These are phyloP conservation scores for Carabus problematicus DNA, from an alignment of 2,888 invertebrate species.

Conservation along the genomic window DNA sequence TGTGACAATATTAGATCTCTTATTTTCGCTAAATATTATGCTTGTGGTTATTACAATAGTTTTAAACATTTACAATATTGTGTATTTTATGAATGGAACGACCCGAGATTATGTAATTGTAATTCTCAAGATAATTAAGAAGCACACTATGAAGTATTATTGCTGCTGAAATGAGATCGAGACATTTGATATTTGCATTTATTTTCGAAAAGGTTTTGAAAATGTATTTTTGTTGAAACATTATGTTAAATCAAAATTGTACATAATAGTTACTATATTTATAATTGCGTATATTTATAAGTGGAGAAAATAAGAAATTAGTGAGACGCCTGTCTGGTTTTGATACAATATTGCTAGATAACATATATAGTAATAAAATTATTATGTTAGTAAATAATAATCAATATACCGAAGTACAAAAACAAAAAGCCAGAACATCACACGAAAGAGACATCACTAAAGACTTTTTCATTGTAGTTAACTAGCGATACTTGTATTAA, in stretches of 20 bases:
- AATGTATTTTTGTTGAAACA: slow-evolving; percentile 22
- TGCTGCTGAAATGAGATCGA: neutral
- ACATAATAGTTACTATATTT: slow-evolving; percentile 37
- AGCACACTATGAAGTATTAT: neutral
- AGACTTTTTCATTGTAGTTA: slow-evolving; percentile 23
- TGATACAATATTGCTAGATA: slow-evolving; percentile 37
- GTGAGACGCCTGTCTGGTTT: slow-evolving; percentile 37
- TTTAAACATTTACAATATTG: too few relatives aligned
- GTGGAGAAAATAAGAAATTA: slow-evolving; percentile 31
- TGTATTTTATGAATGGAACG: too few relatives aligned
- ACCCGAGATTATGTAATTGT: neutral
- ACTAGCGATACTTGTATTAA: slow-evolving; percentile 37
- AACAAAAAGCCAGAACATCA: slow-evolving; percentile 32
- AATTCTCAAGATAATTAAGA: neutral
- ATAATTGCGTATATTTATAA: slow-evolving; percentile 37
- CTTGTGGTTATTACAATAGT: slow-evolving; percentile 25
- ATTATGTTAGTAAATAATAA: slow-evolving; percentile 2
- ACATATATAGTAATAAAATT: slow-evolving; percentile 10
- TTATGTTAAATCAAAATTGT: slow-evolving; percentile 33
- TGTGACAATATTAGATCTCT: slow-evolving; percentile 41
- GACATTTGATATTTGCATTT: slow-evolving; percentile 38
- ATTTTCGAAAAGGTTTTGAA: slow-evolving; percentile 26
- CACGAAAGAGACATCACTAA: slow-evolving; percentile 25
- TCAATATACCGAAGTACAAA: slow-evolving; percentile 7
- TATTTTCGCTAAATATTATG: slow-evolving; percentile 25